Evolutionary conservation across 2,888 invertebrate genomes (phyloP), one percentile per base, ranked within the genome.

Genomic region (Azorinus chamasolen): DNA sequence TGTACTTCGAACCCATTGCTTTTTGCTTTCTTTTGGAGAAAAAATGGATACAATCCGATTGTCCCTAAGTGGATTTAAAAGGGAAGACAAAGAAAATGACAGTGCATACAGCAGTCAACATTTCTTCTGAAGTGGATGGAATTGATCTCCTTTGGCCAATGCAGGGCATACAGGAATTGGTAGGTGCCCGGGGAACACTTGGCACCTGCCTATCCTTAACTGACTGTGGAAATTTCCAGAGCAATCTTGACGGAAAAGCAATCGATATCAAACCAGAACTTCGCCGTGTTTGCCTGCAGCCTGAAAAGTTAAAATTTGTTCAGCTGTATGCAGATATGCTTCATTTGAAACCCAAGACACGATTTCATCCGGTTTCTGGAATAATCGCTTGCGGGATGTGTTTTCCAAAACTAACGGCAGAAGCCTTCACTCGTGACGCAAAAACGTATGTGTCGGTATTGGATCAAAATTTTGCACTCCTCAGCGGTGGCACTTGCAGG

Each of bases 1-100:
- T 25, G 14, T 20, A 50, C 32, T 72, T 68, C 25, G n/a, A 53
- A 58, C 24, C 27, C 12, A 50, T 73, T 14, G 6, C 55, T 8
- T 78, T 78, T 53, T 73, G 78, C 43, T 78, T 73, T 59, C 58
- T 73, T 5, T 73, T 78, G 48, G 69, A 70, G 16, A 73, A 78
- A 27, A 73, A 78, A 69, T 20, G 39, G 48, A 18, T n/a, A 12
- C 43, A 25, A 5, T 64, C 58, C n/a, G 6, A 73, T 22, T 53
- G 50, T 27, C 53, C 70, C 18, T 45, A 14, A 16, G 25, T 20
- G 14, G 63, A 65, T n/a, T 32, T 51, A 25, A 22, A n/a, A 14
- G 24, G 41, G 18, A 24, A 63, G 16, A 59, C 64, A 39, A 37
- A 3, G 10, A 5, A 43, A n/a, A 22, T 25, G 25, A 72, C 63